These are phyloP conservation scores for Rallus limicola DNA, from an alignment of 2,113 vertebrate genomes.

Conservation along the genomic window DNA sequence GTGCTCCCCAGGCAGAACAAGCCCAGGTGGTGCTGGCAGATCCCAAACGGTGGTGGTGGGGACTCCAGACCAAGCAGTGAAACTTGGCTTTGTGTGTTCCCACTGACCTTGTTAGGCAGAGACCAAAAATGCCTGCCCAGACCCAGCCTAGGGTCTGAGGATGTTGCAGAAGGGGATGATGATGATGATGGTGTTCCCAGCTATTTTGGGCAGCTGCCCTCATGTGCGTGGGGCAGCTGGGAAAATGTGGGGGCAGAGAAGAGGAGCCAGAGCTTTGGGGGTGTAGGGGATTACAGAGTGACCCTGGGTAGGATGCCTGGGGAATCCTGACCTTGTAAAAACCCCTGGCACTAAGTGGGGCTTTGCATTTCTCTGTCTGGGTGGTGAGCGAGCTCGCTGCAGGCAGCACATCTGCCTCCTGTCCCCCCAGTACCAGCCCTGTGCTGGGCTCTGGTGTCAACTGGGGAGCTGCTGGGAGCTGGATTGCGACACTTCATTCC, in stretches of 20 bases:
- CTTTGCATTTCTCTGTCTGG: not conserved
- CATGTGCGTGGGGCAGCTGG: rapidly evolving
- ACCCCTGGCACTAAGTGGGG: not conserved
- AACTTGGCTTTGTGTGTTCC: not conserved
- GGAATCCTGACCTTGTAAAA: not conserved
- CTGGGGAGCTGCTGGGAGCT: not conserved
- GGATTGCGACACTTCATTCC: not conserved
- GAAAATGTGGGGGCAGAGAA: not conserved
- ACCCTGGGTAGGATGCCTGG: not conserved
- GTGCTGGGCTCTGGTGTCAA: not conserved
- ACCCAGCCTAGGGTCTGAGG: not conserved
- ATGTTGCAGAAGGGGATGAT: not conserved
- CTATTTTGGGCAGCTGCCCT: not conserved
- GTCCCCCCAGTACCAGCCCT: rapidly evolving
- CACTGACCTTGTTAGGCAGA: not conserved
- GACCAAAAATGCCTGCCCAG: not conserved
- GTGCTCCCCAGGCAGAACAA: not conserved
- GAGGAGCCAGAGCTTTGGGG: not conserved
- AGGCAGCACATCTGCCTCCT: rapidly evolving
- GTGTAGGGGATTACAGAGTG: rapidly evolving
- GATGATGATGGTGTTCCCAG: not conserved
- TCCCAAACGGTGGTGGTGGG: rapidly evolving
- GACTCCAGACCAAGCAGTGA: rapidly evolving
- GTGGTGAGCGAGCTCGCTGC: rapidly evolving
- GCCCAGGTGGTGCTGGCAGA: not conserved